phyloP scores from a whole-genome alignment of 2,888 invertebrate genomes.

The Pycnomerus fuliginosus region DNA sequence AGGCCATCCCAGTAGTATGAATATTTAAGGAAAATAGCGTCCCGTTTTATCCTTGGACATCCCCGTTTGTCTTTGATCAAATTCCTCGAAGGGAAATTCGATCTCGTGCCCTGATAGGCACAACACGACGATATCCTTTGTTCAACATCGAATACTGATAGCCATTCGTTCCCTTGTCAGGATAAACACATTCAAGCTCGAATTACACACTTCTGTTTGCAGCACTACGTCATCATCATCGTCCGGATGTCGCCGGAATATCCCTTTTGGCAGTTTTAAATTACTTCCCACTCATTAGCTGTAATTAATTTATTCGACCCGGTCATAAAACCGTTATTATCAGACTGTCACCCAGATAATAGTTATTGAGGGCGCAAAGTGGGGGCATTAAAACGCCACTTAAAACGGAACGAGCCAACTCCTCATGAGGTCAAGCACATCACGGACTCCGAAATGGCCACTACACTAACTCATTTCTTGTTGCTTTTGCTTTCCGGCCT shows the following conservation, averaged over 20 bases:
- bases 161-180: conserved; percentile 20
- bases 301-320: no score
- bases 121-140: conserved; percentile 21
- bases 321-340: no score
- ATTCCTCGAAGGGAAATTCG: conserved; percentile 16
- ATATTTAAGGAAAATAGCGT: no score
- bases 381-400: neutral
- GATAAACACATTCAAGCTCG: conserved; percentile 20
- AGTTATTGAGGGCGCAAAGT: neutral
- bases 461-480: conserved; percentile 33
- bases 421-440: conserved; percentile 31
- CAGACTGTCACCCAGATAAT: no score
- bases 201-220: conserved; percentile 16
- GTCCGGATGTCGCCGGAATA: neutral
- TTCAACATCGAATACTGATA: conserved; percentile 21
- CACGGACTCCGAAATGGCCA: conserved; percentile 21
- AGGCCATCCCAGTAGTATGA: no score
- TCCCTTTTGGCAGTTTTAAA: neutral
- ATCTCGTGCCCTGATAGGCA: conserved; percentile 16
- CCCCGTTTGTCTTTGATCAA: conserved; percentile 13
- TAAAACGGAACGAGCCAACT: no score
- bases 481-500: conserved; percentile 30
- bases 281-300: no score
- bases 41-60: no score
- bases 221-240: no score